Evolutionary conservation across 2,113 vertebrate species (phyloP).

Genomic region (Dasyornis broadbenti): DNA sequence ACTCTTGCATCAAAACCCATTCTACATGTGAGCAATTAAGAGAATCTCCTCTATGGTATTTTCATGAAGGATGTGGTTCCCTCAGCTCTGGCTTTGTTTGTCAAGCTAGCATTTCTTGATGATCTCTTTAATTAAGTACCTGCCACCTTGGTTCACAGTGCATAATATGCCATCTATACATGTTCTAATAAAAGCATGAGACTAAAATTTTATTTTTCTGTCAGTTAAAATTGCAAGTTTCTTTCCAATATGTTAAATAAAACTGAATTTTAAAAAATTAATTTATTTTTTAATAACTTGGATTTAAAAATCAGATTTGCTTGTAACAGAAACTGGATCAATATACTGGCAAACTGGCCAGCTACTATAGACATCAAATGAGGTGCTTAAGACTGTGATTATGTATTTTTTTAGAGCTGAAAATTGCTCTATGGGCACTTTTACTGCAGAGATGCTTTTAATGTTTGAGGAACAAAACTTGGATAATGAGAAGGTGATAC

Average conservation of each 20-base stretch:
- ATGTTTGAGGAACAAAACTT: background rate
- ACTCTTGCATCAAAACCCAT: background rate
- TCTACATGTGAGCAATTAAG: background rate
- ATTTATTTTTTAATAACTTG: background rate
- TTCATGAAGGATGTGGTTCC: background rate
- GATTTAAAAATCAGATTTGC: background rate
- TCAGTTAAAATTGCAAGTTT: background rate
- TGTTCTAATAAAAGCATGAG: background rate
- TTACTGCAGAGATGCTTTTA: background rate
- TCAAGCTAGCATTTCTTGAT: background rate
- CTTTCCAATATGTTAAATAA: background rate
- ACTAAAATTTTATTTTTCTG: background rate
- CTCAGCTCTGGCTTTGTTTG: background rate
- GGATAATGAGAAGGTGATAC: background rate
- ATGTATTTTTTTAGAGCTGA: background rate
- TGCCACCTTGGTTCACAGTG: background rate
- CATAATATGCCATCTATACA: accelerated
- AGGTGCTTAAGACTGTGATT: background rate
- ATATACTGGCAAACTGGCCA: background rate
- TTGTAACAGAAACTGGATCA: background rate
- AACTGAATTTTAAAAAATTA: background rate
- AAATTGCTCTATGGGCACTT: background rate
- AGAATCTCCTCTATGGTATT: background rate
- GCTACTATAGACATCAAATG: background rate
- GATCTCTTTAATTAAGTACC: background rate